Base-by-base conservation (phyloP, 2,888 invertebrate species). In the Tridacna gigas region DNA sequence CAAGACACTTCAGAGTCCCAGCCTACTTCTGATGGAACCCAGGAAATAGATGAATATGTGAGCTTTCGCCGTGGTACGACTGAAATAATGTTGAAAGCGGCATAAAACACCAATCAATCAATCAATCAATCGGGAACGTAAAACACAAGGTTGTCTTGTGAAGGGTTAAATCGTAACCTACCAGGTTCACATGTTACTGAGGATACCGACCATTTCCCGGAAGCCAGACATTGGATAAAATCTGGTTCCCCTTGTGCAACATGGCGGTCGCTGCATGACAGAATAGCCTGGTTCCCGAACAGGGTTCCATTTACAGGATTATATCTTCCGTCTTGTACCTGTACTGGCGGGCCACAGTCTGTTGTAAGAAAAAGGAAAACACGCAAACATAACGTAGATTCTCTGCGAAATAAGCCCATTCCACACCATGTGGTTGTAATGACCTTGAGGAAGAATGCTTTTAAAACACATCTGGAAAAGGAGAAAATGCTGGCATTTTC, bases 271-370 rank as follows among this genome's bases (percentile, higher is more conserved):
- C 26, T 26, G 15, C 65, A 65, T 22, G 22, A 26, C 26, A 65
- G n/a, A 2, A 65, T 25, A 5, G 65, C 65, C 65, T 65, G 65
- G 65, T 65, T 65, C 22, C 65, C 65, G n/a, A 65, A 65, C 13
- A 26, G 25, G 65, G 65, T 65, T 25, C 65, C 65, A 25, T 65
- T 65, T 11, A 65, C 22, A 25, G 65, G 25, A 11, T 26, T 15
- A n/a, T 25, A 65, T 4, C 26, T 13, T 25, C 65, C 65, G 26
- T 65, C 25, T 13, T 25, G 65, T 65, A 65, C 65, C 5, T 25
- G 22, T 25, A 5, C 22, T 60, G 60, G 60, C 22, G 18, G 9
- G 18, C 65, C 65, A n/a, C 65, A 65, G 26, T 65, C 65, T 60
- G 60, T 51, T 11, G 18, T 51, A 18, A 51, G 18, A 11, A 51